Evolutionary conservation across 2,113 vertebrate species (phyloP).

Genomic region (Perognathus longimembris): DNA sequence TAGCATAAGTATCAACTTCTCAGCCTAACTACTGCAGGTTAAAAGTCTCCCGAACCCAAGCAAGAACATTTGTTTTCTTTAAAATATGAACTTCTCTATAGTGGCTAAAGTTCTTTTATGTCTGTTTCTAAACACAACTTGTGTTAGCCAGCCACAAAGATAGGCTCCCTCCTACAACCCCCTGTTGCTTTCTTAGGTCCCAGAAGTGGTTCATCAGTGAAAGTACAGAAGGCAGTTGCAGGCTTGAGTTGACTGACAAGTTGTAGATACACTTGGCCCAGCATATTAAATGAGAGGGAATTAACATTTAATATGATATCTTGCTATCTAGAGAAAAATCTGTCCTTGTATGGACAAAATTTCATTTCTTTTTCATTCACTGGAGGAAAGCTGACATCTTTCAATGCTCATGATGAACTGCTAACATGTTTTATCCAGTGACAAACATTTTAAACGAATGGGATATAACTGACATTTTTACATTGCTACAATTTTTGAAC

Average conservation of each 20-base stretch:
- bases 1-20: conserved; percentile 44
- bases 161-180: neutral
- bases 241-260: neutral
- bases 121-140: conserved; percentile 42
- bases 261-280: neutral
- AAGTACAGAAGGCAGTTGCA: neutral
- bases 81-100: neutral
- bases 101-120: conserved; percentile 37
- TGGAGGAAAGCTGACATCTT: conserved; percentile 45
- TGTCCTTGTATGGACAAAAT: neutral
- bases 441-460: neutral
- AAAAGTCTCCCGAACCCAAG: neutral
- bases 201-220: neutral
- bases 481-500: conserved; percentile 45
- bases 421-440: neutral
- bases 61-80: conserved; percentile 56
- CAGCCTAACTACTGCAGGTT: conserved; percentile 42
- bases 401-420: neutral
- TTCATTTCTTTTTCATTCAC: neutral
- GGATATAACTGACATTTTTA: conserved; percentile 10
- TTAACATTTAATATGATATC: conserved; percentile 27
- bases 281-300: neutral
- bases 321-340: conserved; percentile 37
- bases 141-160: conserved; percentile 7
- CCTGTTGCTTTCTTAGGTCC: neutral